Conservation (phyloP, 2,113 vertebrate species). For the Danionella cerebrum region DNA sequence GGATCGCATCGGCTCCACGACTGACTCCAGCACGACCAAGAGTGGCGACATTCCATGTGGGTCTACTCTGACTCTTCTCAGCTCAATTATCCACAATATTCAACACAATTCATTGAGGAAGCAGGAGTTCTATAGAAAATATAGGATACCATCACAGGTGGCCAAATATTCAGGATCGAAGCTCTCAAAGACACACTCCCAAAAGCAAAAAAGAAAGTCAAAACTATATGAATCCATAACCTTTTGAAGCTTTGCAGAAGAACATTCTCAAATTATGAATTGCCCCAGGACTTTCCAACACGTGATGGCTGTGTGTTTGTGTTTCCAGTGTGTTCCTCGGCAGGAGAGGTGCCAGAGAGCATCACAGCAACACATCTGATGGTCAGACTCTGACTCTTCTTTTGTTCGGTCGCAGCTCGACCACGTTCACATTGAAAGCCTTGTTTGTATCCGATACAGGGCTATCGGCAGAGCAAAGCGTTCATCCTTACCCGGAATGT, state of each 20-base stretch:
- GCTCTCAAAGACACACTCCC: no score
- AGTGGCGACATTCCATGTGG: conserved; percentile 85
- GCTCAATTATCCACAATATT: no score
- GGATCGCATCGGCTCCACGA: conserved; percentile 77
- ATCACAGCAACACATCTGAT: conserved; percentile 83
- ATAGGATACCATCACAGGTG: no score
- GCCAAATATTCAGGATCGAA: no score
- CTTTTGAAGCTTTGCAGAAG: no score
- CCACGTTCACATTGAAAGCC: neutral
- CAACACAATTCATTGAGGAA: no score
- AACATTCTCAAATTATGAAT: no score
- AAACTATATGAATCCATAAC: no score
- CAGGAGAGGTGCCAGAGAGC: conserved; percentile 75
- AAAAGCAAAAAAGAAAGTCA: no score
- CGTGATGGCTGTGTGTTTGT: conserved; percentile 42
- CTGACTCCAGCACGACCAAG: conserved; percentile 77
- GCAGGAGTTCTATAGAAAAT: no score
- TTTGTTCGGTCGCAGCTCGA: neutral
- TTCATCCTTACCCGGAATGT: conserved; percentile 94
- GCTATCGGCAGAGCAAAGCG: conserved; percentile 81
- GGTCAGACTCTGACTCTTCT: conserved; percentile 56
- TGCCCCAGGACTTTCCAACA: neutral
- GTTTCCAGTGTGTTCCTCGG: conserved; percentile 71
- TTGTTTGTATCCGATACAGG: conserved; percentile 72
- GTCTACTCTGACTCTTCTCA: conserved; percentile 15